Evolutionary conservation across 1,140 invertebrate genomes (phyloP), one percentile per base, ranked within the genome.

Genomic region (Cydia pomonella): DNA sequence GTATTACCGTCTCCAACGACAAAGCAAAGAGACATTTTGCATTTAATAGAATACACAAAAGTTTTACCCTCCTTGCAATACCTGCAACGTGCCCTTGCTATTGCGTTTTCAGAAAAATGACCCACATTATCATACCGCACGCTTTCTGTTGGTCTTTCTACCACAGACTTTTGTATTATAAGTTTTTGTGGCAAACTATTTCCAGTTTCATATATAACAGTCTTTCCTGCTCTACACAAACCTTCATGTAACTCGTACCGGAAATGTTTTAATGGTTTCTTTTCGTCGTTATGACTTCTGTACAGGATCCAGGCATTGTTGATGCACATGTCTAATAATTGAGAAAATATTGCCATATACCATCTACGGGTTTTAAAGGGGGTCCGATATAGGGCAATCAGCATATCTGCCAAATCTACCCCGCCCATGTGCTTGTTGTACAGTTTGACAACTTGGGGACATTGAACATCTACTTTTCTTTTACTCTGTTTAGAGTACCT

Each of bases 351-450:
- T 2, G 10, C 50, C 50, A 53, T n/a, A 18, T 21, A 53, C 50
- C 50, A 53, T 53, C n/a, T 53, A 2, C n/a, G 74, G 53, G 64
- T 76, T 25, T 75, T 72, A 0, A 77, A 38, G 66, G 73, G 73
- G 29, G 18, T 80, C 78, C 63, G 72, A 33, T 78, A 79, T 66
- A 78, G 29, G 2, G 78, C 72, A 29, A 80, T 77, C n/a, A 86
- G 76, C 75, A 83, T 82, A 79, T 89, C 83, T 18, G 83, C 79
- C 25, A 84, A 76, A 74, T 89, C 84, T 18, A 87, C 83, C 21
- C 84, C 85, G 64, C 83, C 84, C 85, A 85, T 84, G 69, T 85
- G 78, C 72, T 79, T 81, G 79, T 93, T 94, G 79, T 93, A 93
- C 73, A 86, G 76, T 74, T 84, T 84, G 10, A 94, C 87, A 73